Percentiles rank a stretch among this genome's conserved stretches.
Conservation (phyloP, 1,140 invertebrate species). For the Probaryconus sp. region DNA sequence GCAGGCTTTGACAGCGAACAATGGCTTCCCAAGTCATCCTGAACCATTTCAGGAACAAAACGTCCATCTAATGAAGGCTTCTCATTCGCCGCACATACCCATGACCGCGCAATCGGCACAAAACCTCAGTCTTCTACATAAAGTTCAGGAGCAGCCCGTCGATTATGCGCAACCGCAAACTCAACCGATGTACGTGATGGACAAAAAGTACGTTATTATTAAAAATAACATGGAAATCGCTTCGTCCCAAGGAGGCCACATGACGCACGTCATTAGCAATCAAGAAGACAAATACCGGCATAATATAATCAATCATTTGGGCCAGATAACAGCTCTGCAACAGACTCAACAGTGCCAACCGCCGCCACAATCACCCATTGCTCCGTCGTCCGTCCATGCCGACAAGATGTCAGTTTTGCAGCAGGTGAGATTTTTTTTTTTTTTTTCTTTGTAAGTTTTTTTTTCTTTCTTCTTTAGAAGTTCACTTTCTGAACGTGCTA, state of each 20-base stretch:
- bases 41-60: conserved; percentile 69
- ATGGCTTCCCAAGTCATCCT: conserved; percentile 64
- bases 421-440: conserved; percentile 63
- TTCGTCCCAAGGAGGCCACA: conserved; percentile 58
- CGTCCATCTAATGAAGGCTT: conserved; percentile 68
- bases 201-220: conserved; percentile 75
- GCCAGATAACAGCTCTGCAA: too few species aligned
- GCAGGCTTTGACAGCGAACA: conserved; percentile 69
- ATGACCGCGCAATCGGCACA: conserved; percentile 64
- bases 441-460: conserved; percentile 1
- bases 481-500: too few species aligned
- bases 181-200: conserved; percentile 67
- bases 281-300: conserved; percentile 74
- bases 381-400: conserved; percentile 69
- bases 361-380: conserved; percentile 66
- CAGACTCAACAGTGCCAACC: conserved; percentile 68
- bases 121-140: conserved; percentile 70
- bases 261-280: conserved; percentile 52
- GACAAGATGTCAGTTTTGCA: conserved; percentile 72
- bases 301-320: conserved; percentile 68
- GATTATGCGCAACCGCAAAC: conserved; percentile 72
- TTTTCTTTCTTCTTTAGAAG: too few species aligned
- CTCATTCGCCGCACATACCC: conserved; percentile 70
- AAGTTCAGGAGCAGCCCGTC: conserved; percentile 71
- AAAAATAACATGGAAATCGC: conserved; percentile 73